Conservation (phyloP, 2,113 vertebrate genomes). For the Poicephalus gulielmi region DNA sequence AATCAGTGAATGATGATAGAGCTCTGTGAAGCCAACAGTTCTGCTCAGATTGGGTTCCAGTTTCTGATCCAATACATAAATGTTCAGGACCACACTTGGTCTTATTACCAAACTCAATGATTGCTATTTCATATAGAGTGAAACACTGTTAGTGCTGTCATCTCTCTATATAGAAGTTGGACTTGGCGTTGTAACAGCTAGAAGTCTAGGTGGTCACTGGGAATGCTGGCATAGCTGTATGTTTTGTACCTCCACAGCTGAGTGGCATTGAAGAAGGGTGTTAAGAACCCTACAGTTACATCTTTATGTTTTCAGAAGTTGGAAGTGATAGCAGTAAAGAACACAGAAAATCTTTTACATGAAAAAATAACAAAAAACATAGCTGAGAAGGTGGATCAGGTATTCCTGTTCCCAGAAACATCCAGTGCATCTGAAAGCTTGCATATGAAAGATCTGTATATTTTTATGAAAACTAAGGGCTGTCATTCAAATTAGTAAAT, state of each 20-base stretch:
- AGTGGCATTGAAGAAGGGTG: neutral
- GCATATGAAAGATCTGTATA: neutral
- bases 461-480: neutral
- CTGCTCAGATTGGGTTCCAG: neutral
- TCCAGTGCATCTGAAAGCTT: neutral
- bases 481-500: neutral
- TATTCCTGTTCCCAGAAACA: neutral
- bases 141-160: neutral
- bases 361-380: neutral
- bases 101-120: neutral
- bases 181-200: rapidly evolving
- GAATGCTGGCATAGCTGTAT: neutral
- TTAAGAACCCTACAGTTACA: neutral
- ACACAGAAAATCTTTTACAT: neutral
- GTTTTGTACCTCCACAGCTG: neutral
- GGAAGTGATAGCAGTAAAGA: neutral
- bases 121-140: neutral
- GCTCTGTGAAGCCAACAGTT: neutral
- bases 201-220: neutral
- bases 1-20: rapidly evolving
- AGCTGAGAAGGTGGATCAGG: neutral
- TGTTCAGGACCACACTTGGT: neutral
- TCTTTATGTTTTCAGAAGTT: neutral
- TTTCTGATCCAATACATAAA: neutral
- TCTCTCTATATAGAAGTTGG: neutral